Evolutionary conservation across 1,140 invertebrate species (phyloP), one percentile per base, ranked within the genome.

Genomic region (Octopus bimaculoides): DNA sequence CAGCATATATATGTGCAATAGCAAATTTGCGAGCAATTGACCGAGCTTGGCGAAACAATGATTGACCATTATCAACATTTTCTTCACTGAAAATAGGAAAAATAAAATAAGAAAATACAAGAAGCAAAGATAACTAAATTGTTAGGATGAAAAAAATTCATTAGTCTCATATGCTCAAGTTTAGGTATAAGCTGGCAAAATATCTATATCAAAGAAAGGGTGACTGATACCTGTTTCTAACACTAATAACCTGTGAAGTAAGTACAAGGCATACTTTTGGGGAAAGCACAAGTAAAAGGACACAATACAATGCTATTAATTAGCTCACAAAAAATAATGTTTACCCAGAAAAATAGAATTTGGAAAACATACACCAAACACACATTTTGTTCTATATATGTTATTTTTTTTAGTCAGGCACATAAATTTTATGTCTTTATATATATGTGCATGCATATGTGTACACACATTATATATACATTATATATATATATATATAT

Each of bases 1-100:
- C 87, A 69, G 84, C 83, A 66, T 83, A 82, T 10, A 87, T 79
- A 78, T 86, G 83, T 14, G 86, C 84, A 54, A 87, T 80, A 2
- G 87, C 81, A 79, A 84, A 81, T 53, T 77, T 80, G 52, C 81
- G 78, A 5, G 80, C 71, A 20, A 83, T 81, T 5, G 76, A 55
- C 52, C 85, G 77, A 14, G 85, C 87, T 61, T 84, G 82, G 26
- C 82, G 82, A 71, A 86, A 82, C 61, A 88, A 77, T 10, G 80
- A 78, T 10, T 81, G 55, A 5, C 83, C 84, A 79, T 85, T 82
- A 55, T 86, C 86, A 54, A 81, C 81, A 12, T 83, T 78, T 75
- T 79, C 82, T 26, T 74, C 61, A 79, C 85, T 86, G 66, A 8
- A 69, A 69, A 14, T 8, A 17, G 5, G 26, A 69, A 69, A 69